Evolutionary conservation across 2,888 invertebrate genomes (phyloP), one percentile per base, ranked within the genome.

Genomic region (Heliconius ethilla): DNA sequence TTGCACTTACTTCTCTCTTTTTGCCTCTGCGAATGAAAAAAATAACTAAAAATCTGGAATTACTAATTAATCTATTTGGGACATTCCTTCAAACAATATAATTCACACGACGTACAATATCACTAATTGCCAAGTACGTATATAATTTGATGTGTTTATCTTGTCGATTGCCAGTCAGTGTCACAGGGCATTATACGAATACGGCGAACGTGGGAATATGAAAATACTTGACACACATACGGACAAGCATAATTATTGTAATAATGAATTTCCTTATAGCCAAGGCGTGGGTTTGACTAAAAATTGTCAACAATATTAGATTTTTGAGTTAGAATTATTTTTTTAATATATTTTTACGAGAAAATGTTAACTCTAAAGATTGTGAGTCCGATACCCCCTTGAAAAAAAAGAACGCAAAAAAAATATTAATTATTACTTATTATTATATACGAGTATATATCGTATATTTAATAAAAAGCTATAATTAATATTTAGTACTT

Each of bases 211-310:
- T 82, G 82, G 81, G 83, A 83, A 82, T 66, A 75, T 25, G 40
- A 55, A 69, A 73, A 79, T 75, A 82, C 83, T 83, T 83, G 83
- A 80, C 83, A 82, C 77, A 81, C 81, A 80, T 78, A 80, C 77
- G 55, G 75, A 80, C 79, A 78, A 59, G 66, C 78, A 73, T 80
- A 79, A 80, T 69, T 78, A 59, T 33, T 55, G n/a, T 77, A 76
- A 62, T 78, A 78, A 80, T 76, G 73, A 40, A 76, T 76, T 79
- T 81, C 76, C 79, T 78, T 76, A 66, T 70, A 62, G 29, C 76
- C 37, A n/a, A 67, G 10, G 40, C 25, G n/a, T 33, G 62, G 59
- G 33, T 2, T 65, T 72, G 27, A 11, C 55, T 25, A 29, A 29
- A 40, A 45, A 72, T 33, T 15, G 22, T 2, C 55, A 29, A 22